A percentile compares a stretch with the other conserved stretches of the same genome.
Conservation (phyloP, 2,888 invertebrate genomes). For the Cactoblastis cactorum region DNA sequence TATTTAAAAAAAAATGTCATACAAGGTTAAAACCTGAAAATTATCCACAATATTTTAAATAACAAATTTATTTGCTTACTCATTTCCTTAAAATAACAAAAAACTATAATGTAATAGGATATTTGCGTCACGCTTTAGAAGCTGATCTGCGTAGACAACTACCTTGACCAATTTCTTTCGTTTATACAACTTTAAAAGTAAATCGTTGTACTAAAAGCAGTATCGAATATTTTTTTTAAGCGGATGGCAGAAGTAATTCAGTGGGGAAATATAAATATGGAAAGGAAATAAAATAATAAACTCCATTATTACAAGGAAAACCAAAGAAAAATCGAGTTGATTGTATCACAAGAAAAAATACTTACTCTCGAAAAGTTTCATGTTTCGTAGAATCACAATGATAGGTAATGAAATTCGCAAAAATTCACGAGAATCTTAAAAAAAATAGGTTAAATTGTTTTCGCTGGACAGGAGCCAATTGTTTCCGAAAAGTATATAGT, state of each 20-base stretch:
- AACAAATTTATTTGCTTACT: neutral
- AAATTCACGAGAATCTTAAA: neutral
- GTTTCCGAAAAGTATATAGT: neutral
- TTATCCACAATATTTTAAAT: neutral
- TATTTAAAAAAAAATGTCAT: neutral
- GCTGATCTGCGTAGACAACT: constrained; percentile 2
- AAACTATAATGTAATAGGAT: neutral
- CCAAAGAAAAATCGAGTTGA: too few species aligned
- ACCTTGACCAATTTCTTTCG: constrained; percentile 8
- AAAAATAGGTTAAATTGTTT: neutral
- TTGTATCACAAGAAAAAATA: neutral
- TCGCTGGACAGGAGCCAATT: neutral
- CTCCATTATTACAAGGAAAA: neutral
- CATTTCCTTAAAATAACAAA: constrained; percentile 1
- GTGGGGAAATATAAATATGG: neutral
- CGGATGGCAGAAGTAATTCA: neutral
- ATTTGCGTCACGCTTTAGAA: neutral
- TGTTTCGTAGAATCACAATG: neutral
- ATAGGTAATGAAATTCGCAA: neutral
- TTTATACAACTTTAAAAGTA: constrained; percentile 4
- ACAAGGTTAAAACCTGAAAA: neutral
- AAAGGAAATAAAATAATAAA: neutral
- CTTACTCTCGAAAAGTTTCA: neutral
- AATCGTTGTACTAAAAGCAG: constrained; percentile 3
- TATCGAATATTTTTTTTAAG: neutral